These are phyloP conservation scores for Cassiopea xamachana DNA, from an alignment of 30 jellyfish, hydroid and myxozoan species.

Conservation along the genomic window DNA sequence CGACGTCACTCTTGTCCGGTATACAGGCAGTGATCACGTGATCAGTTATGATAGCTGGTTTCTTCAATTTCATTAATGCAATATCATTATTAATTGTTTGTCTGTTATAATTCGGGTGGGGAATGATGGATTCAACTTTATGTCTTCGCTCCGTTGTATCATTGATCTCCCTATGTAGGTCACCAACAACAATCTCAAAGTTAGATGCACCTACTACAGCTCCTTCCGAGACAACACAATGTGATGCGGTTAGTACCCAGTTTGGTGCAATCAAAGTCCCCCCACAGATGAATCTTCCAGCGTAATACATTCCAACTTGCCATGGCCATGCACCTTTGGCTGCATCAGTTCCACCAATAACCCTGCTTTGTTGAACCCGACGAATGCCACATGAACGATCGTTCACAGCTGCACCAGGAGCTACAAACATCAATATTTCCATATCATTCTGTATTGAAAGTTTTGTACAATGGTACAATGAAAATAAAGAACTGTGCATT, in stretches of 20 bases:
- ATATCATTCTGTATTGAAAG: too few relatives aligned
- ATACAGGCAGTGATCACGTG: constrained; percentile 67
- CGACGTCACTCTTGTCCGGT: constrained; percentile 26
- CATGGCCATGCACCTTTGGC: constrained; percentile 83
- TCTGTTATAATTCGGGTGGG: constrained; percentile 23
- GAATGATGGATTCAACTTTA: constrained; percentile 1
- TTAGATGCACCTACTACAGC: neutral
- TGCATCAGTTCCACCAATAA: constrained; percentile 70
- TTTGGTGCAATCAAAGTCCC: constrained; percentile 69
- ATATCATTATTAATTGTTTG: constrained; percentile 42
- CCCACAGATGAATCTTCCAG: constrained; percentile 50
- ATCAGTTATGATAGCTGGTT: constrained; percentile 66
- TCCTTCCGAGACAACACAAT: constrained; percentile 48
- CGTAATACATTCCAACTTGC: constrained; percentile 43
- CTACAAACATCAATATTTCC: neutral
- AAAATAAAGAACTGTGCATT: too few relatives aligned
- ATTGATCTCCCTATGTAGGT: constrained; percentile 7
- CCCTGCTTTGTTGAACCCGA: constrained; percentile 35
- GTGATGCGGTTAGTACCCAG: constrained; percentile 79
- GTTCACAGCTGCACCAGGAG: constrained; percentile 40
- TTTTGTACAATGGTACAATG: too few relatives aligned
- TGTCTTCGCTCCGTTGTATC: constrained; percentile 38
- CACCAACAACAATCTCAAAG: constrained; percentile 45
- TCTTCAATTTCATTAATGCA: constrained; percentile 59
- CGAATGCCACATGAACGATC: constrained; percentile 57